Conservation (phyloP, 2,888 invertebrate species). For the Scaptomyza polygonia region DNA sequence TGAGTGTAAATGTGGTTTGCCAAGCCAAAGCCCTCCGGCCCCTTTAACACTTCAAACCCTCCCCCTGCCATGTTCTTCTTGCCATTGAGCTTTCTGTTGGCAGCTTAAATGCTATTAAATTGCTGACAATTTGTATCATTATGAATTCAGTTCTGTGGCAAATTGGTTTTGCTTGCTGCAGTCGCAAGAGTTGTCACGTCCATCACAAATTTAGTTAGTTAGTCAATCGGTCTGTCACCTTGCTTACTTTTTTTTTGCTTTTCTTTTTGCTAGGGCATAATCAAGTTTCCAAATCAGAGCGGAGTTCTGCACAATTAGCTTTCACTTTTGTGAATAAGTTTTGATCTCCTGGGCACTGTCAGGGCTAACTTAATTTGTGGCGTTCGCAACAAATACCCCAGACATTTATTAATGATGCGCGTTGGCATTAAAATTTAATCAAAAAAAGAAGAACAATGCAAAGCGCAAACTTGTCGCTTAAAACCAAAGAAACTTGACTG, state of each 20-base stretch:
- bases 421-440: slow-evolving; percentile 82
- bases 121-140: slow-evolving; percentile 73
- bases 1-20: slow-evolving; percentile 75
- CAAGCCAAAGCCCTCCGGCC: slow-evolving; percentile 2
- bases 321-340: slow-evolving; percentile 15
- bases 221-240: slow-evolving; percentile 4
- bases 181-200: not conserved
- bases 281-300: slow-evolving; percentile 56
- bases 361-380: slow-evolving; percentile 66
- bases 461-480: slow-evolving; percentile 41
- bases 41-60: not conserved
- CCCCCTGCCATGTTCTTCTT: slow-evolving; percentile 8
- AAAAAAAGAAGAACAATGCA: slow-evolving; percentile 44
- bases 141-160: slow-evolving; percentile 35
- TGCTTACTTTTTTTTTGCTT: not conserved
- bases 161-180: slow-evolving; percentile 34
- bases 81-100: slow-evolving; percentile 44
- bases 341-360: slow-evolving; percentile 30
- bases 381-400: slow-evolving; percentile 48
- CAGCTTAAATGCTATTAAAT: slow-evolving; percentile 78
- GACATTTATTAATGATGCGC: slow-evolving; percentile 82
- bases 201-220: slow-evolving; percentile 1
- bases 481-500: slow-evolving; percentile 47
- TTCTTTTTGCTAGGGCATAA: slow-evolving; percentile 32
- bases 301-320: slow-evolving; percentile 53